Evolutionary conservation across 1,140 invertebrate species (phyloP), one percentile per base, ranked within the genome.

Genomic region (Zaprionus inermis): DNA sequence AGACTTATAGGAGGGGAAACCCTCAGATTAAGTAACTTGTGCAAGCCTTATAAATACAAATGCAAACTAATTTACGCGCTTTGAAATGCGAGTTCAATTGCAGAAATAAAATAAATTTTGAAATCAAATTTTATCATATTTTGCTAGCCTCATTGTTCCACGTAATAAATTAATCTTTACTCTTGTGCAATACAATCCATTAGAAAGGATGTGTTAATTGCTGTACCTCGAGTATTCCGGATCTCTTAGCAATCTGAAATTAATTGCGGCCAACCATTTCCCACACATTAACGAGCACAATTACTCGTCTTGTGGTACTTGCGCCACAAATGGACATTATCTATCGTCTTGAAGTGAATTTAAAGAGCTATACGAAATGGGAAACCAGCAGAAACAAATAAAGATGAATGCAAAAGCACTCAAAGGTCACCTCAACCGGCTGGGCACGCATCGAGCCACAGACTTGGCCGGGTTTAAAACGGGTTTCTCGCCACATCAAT

Each of bases 401-500:
- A 51, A 41, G 46, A 41, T 73, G 63, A 73, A 72, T 72, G 68
- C 69, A 84, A 71, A 88, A 69, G 41, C 77, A 30, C 74, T 83
- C 86, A 89, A 88, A 88, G 84, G 84, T 90, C 84, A 89, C 54
- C 16, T 54, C 69, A 83, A 86, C 79, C 83, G 73, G 83, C 83
- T 84, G 74, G 28, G 49, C 74, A 84, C 84, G 84, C 80, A 89
- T 68, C 38, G 72, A 66, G n/a, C 38, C 58, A 68, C 59, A 32
- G 59, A 68, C 24, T 54, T 64, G 71, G 36, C 41, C 49, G 44
- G 11, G 24, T 38, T 64, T 34, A n/a, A 88, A 88, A 88, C 83
- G n/a, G 41, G 83, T 88, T 86, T 88, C 69, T 59, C 38, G 51
- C 54, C 61, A 74, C 58, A 70, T 70, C 72, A 58, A 61, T 69